Conservation (phyloP, 1,140 invertebrate species). For the Drosophila willistoni region DNA sequence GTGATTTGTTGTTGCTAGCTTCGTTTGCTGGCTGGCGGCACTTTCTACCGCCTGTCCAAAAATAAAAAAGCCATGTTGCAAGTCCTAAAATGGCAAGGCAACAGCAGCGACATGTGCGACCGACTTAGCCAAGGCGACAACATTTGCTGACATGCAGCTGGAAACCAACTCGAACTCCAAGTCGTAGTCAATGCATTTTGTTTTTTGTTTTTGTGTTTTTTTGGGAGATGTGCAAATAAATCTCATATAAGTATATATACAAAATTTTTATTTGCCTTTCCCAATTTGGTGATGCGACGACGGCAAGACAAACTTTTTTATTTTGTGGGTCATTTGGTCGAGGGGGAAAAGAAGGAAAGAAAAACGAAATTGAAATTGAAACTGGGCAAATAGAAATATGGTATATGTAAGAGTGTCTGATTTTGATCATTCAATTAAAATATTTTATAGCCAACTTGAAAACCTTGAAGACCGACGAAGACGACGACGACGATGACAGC, state of each 20-base stretch:
- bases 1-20: slow-evolving; percentile 50
- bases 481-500: too few relatives aligned
- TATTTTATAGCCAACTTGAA: slow-evolving; percentile 59
- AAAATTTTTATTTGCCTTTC: slow-evolving; percentile 65
- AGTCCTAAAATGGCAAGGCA: slow-evolving; percentile 13
- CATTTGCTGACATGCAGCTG: slow-evolving; percentile 58
- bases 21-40: slow-evolving; percentile 45
- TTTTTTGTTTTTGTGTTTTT: slow-evolving; percentile 23
- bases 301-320: slow-evolving; percentile 24
- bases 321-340: slow-evolving; percentile 68
- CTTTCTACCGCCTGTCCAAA: slow-evolving; percentile 78
- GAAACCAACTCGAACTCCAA: slow-evolving; percentile 33
- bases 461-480: slow-evolving; percentile 45
- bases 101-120: slow-evolving; percentile 71
- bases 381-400: slow-evolving; percentile 53
- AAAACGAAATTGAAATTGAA: slow-evolving; percentile 64
- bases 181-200: slow-evolving; percentile 25
- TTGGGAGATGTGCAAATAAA: slow-evolving; percentile 67
- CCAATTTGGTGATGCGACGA: slow-evolving; percentile 62
- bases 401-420: slow-evolving; percentile 44
- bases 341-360: slow-evolving; percentile 23
- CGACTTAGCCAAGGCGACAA: slow-evolving; percentile 64
- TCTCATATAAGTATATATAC: slow-evolving; percentile 68
- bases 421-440: slow-evolving; percentile 81
- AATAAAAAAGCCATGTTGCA: slow-evolving; percentile 75